phyloP scores from a whole-genome alignment of 2,888 invertebrate genomes.

The Cataglyphis cursor region DNA sequence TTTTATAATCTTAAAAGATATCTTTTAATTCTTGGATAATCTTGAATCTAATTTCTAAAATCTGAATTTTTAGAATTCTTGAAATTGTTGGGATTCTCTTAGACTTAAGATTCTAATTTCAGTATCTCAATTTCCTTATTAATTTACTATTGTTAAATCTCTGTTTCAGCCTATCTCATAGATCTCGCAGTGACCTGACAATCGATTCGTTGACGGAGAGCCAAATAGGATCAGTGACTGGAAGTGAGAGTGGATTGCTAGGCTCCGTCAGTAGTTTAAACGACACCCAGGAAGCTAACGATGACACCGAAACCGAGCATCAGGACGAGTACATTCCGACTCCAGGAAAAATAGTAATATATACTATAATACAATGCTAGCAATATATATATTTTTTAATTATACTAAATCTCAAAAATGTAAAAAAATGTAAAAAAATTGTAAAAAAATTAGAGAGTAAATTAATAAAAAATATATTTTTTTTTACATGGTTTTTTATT shows the following conservation, averaged over 20 bases:
- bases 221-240: constrained; percentile 85
- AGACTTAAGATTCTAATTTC: background rate
- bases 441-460: background rate
- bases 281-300: constrained; percentile 87
- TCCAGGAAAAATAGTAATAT: constrained; percentile 89
- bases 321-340: constrained; percentile 89
- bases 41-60: background rate
- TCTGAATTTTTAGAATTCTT: constrained; percentile 14
- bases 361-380: background rate
- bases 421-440: background rate
- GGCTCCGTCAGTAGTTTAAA: constrained; percentile 88
- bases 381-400: background rate
- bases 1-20: constrained; percentile 14
- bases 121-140: background rate
- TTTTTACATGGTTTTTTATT: background rate
- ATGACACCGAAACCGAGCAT: constrained; percentile 86
- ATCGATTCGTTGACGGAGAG: constrained; percentile 86
- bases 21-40: constrained; percentile 8
- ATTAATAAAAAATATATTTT: background rate
- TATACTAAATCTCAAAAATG: background rate
- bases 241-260: constrained; percentile 84
- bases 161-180: constrained; percentile 82
- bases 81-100: constrained; percentile 2
- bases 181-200: constrained; percentile 85
- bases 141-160: constrained; percentile 16